Evolutionary conservation across 2,888 invertebrate genomes (phyloP).

Genomic region (Orthonychiurus folsomi): DNA sequence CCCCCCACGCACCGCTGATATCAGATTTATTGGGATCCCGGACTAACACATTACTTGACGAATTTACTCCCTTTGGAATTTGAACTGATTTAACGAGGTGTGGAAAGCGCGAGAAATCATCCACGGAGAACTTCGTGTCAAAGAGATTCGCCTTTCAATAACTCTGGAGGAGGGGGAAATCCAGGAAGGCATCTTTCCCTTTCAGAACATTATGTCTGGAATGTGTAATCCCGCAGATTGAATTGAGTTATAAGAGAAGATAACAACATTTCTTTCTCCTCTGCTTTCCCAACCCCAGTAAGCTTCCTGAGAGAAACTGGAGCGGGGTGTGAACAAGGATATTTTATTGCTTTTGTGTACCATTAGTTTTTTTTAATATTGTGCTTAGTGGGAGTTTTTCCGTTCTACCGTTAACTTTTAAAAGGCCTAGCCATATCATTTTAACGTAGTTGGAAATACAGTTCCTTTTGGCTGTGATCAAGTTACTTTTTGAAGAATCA

Average conservation of each 20-base stretch:
- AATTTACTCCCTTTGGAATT: not conserved
- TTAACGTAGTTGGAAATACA: no score
- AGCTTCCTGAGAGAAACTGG: not conserved
- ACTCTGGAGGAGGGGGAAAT: not conserved
- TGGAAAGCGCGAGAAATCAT: conserved; percentile 12
- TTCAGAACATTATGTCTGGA: not conserved
- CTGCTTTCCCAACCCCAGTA: no score
- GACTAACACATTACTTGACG: not conserved
- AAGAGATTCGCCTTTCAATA: not conserved
- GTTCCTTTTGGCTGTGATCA: no score
- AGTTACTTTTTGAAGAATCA: no score
- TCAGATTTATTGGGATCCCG: not conserved
- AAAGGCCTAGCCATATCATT: no score
- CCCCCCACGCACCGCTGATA: not conserved
- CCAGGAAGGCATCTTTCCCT: not conserved
- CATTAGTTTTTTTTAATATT: not conserved
- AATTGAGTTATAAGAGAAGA: not conserved
- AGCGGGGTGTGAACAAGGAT: not conserved
- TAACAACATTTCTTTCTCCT: not conserved
- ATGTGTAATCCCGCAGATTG: not conserved
- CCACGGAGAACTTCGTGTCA: conserved; percentile 11
- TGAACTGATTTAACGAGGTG: conserved; percentile 2
- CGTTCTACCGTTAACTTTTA: no score
- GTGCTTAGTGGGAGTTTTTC: not conserved
- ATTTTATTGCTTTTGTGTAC: not conserved